Evolutionary conservation across 2,888 invertebrate species (phyloP).

Genomic region (Autographa gamma): DNA sequence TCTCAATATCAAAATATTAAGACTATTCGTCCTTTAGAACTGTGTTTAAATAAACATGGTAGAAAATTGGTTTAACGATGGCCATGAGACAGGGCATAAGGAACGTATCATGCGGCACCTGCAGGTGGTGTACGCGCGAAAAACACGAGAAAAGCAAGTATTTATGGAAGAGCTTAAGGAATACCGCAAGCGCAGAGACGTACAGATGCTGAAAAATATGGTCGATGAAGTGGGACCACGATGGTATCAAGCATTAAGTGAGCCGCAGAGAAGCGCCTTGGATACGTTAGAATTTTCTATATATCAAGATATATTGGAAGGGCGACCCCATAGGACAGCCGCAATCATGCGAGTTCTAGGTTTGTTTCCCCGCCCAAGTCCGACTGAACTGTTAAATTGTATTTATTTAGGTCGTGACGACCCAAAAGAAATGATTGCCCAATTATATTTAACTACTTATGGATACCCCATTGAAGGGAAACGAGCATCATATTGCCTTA

Average conservation of each 20-base stretch:
- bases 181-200: constrained; percentile 66
- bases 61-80: constrained; percentile 54
- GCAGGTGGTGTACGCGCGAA: constrained; percentile 72
- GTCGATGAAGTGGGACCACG: constrained; percentile 71
- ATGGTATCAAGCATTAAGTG: constrained; percentile 84
- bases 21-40: background rate
- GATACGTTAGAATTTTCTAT: constrained; percentile 72
- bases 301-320: constrained; percentile 80
- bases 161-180: constrained; percentile 81
- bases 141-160: constrained; percentile 73
- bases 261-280: constrained; percentile 74
- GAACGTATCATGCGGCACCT: constrained; percentile 64
- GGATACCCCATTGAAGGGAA: constrained; percentile 75
- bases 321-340: constrained; percentile 71
- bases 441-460: constrained; percentile 72
- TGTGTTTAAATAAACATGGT: constrained; percentile 58
- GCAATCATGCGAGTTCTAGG: constrained; percentile 72
- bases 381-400: constrained; percentile 74
- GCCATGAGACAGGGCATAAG: constrained; percentile 65
- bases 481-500: constrained; percentile 70
- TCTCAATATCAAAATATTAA: background rate
- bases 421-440: constrained; percentile 79
- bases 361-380: constrained; percentile 71
- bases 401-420: constrained; percentile 73
- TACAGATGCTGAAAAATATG: constrained; percentile 61